These are phyloP conservation scores for Brachionus plicatilis DNA, from an alignment of 1,140 invertebrate genomes.

Conservation along the genomic window DNA sequence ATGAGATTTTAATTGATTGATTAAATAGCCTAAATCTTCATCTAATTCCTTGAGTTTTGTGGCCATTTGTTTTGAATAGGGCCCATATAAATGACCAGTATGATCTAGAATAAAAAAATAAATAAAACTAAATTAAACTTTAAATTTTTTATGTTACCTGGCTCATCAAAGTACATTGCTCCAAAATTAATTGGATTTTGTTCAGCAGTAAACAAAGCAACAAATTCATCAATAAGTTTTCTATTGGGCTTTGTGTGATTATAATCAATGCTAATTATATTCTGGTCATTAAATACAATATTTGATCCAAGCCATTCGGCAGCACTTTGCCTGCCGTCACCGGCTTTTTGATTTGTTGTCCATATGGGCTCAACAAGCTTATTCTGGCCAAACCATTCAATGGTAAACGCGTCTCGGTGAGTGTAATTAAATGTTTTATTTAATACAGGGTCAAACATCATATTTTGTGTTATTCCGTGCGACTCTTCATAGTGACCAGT, in stretches of 20 bases:
- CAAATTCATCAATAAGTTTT: conserved; percentile 20
- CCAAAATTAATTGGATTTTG: conserved; percentile 38
- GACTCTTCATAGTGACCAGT: conserved; percentile 69
- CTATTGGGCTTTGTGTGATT: conserved; percentile 4
- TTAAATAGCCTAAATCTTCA: conserved; percentile 45
- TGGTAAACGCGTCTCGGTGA: not conserved
- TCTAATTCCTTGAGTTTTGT: conserved; percentile 49
- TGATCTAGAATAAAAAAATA: conserved; percentile 42
- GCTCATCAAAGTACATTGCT: conserved; percentile 40
- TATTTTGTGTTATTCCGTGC: conserved; percentile 69
- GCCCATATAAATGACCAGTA: conserved; percentile 50
- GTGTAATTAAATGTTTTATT: conserved; percentile 47
- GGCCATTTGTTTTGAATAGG: conserved; percentile 46
- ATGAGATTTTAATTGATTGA: conserved; percentile 44
- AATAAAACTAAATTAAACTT: not conserved
- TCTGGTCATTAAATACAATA: conserved; percentile 11
- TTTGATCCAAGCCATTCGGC: conserved; percentile 35
- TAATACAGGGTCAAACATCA: conserved; percentile 61
- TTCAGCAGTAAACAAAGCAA: conserved; percentile 16
- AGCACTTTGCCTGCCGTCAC: conserved; percentile 10
- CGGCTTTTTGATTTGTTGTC: conserved; percentile 49
- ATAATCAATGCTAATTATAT: conserved; percentile 19
- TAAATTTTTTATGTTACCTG: not conserved
- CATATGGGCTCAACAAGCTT: conserved; percentile 51
- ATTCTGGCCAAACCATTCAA: conserved; percentile 40